Evolutionary conservation across 2,888 invertebrate species (phyloP), one percentile per base, ranked within the genome.

Genomic region (Drosophila limbata): DNA sequence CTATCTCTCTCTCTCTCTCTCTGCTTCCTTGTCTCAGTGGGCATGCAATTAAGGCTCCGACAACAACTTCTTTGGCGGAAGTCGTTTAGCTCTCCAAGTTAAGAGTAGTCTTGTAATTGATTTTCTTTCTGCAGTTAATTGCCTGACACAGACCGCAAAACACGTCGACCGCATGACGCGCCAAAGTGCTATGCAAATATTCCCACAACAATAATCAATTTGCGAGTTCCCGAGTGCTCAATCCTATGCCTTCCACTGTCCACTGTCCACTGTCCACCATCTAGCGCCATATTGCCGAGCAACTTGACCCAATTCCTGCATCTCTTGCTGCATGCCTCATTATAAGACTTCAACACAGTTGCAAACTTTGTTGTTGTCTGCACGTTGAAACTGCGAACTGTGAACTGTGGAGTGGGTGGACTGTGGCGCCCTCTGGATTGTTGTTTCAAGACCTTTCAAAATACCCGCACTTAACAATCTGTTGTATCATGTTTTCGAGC

Each of bases 171-270:
- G 69, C 76, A 77, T 77, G 74, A 73, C 82, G 73, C 73, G 51
- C 81, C 83, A 85, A 86, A 85, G 86, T 77, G 75, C 81, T 83
- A 81, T 84, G 86, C 84, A 85, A 86, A 85, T 85, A 84, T 79
- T 67, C 76, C 76, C 78, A 68, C 60, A 47, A 60, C 76, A 70
- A 75, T 75, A 68, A 79, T 77, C 69, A 80, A 63, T 64, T 73
- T 55, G 35, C 37, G 37, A 51, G 19, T 47, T 35, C n/a, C 15
- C 39, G 31, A 17, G 28, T 21, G 13, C 6, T 10, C 17, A 50
- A 40, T 17, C 2, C 42, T 6, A 17, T 6, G 10, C n/a, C 28
- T 1, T 21, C 21, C 21, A 21, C 48, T 40, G 19, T 21, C 33
- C 13, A 61, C 25, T 42, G 17, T 17, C 45, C 57, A 57, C 13